These are phyloP conservation scores for Donacobius atricapilla DNA, from an alignment of 2,113 vertebrate species.

Conservation along the genomic window DNA sequence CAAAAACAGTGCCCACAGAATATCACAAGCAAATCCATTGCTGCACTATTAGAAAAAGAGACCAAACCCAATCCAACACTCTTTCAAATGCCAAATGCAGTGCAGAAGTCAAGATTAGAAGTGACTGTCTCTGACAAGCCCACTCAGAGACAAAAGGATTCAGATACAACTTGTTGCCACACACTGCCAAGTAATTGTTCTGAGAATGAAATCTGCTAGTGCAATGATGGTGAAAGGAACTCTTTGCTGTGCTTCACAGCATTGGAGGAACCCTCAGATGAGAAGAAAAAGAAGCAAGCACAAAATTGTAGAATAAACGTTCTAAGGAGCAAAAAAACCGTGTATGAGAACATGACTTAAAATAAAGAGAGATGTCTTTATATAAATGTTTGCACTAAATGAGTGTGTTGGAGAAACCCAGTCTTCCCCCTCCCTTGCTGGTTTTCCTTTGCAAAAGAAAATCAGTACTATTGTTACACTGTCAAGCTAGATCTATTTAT, in stretches of 20 bases:
- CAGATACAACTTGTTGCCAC: not conserved
- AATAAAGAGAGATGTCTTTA: not conserved
- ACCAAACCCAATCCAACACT: not conserved
- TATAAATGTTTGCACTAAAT: not conserved
- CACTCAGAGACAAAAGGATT: not conserved
- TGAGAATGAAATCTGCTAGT: not conserved
- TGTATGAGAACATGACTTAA: not conserved
- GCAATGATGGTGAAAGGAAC: not conserved
- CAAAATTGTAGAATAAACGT: not conserved
- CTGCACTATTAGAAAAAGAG: not conserved
- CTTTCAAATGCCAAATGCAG: not conserved
- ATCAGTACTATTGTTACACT: not conserved
- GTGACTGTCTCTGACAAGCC: not conserved
- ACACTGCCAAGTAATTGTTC: not conserved
- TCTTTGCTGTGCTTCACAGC: not conserved
- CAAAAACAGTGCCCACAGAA: not conserved
- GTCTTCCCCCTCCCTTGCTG: not conserved
- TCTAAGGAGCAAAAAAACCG: not conserved
- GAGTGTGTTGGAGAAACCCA: not conserved
- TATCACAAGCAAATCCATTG: not conserved
- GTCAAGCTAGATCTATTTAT: slow-evolving; percentile 1
- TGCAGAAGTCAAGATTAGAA: not conserved
- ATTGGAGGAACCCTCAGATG: not conserved
- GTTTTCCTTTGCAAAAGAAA: not conserved
- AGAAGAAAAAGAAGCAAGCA: not conserved